These are phyloP conservation scores for Leistus spinibarbis DNA, from an alignment of 2,888 invertebrate species.

Conservation along the genomic window DNA sequence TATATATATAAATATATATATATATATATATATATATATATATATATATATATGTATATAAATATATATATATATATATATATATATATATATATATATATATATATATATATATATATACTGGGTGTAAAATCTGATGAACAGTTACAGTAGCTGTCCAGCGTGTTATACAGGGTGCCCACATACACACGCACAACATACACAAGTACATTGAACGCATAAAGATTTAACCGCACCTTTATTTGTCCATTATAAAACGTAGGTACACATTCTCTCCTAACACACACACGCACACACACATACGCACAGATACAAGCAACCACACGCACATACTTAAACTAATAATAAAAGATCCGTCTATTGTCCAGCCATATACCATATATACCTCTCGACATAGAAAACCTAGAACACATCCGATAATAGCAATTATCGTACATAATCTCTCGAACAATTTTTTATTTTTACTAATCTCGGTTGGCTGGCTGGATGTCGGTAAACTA, in stretches of 20 bases:
- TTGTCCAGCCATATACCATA: constrained; percentile 44
- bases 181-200: neutral
- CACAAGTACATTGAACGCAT: constrained; percentile 29
- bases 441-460: constrained; percentile 47
- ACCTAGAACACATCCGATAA: constrained; percentile 45
- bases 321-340: constrained; percentile 33
- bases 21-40: too few species aligned
- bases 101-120: neutral
- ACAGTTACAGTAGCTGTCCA: neutral
- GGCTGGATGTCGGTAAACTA: constrained; percentile 49
- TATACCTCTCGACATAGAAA: neutral
- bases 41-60: too few species aligned
- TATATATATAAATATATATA: too few species aligned
- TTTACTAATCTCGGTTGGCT: constrained; percentile 50
- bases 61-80: too few species aligned
- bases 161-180: neutral
- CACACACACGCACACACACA: constrained; percentile 40
- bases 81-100: neutral
- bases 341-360: constrained; percentile 49
- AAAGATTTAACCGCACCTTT: constrained; percentile 42
- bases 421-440: constrained; percentile 44
- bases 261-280: constrained; percentile 46
- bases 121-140: neutral
- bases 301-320: neutral
- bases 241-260: constrained; percentile 46